phyloP scores from a whole-genome alignment of 1,140 invertebrate species.

The Formica selysi region DNA sequence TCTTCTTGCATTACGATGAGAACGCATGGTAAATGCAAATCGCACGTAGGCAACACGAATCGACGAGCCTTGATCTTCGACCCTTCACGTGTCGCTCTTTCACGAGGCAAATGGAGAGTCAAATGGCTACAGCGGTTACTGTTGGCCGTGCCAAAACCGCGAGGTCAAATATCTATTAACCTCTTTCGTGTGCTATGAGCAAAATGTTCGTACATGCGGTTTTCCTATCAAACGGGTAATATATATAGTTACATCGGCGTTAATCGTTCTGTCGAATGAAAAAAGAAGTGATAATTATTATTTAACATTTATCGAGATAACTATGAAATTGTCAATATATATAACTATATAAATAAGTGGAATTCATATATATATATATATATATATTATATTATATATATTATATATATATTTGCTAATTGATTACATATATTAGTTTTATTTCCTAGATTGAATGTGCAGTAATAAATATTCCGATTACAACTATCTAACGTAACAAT shows the following conservation, averaged over 20 bases:
- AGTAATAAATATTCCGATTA: background rate
- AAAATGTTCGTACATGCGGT: conserved; percentile 20
- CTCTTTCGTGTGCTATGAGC: conserved; percentile 47
- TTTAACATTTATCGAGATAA: conserved; percentile 15
- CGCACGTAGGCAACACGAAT: conserved; percentile 18
- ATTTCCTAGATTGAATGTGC: too few relatives aligned
- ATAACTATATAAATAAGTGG: too few relatives aligned
- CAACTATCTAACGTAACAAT: background rate
- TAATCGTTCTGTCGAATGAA: background rate
- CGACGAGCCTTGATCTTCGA: conserved; percentile 45
- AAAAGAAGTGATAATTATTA: background rate
- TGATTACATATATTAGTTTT: too few relatives aligned
- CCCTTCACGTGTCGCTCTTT: conserved; percentile 53
- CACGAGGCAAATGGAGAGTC: conserved; percentile 55
- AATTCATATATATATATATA: too few relatives aligned
- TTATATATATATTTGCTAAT: too few relatives aligned
- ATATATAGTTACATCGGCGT: background rate
- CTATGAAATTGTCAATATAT: background rate
- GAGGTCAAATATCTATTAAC: conserved; percentile 67
- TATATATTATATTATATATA: too few relatives aligned
- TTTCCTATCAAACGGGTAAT: conserved; percentile 30
- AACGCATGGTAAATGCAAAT: conserved; percentile 50
- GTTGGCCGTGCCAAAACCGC: conserved; percentile 53
- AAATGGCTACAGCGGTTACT: conserved; percentile 38
- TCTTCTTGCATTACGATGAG: conserved; percentile 3